Percentiles rank a stretch among this genome's conserved stretches.
phyloP scores from a whole-genome alignment of 1,140 invertebrate genomes.

The Argopecten irradians region DNA sequence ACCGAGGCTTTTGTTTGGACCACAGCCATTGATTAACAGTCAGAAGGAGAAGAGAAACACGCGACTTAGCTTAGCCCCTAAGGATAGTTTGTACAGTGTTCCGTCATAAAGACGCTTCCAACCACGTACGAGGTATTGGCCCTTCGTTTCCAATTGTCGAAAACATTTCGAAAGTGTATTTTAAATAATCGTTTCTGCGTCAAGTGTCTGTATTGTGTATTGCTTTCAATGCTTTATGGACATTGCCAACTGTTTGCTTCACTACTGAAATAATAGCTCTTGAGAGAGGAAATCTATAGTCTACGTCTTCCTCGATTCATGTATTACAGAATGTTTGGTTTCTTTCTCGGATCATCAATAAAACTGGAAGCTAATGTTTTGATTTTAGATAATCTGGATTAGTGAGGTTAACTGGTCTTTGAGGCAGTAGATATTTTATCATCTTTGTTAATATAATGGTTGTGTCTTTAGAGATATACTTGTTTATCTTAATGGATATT shows the following conservation, averaged over 20 bases:
- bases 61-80: background rate
- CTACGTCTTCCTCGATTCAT: too few relatives aligned
- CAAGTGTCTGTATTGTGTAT: background rate
- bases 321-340: too few relatives aligned
- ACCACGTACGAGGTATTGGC: background rate
- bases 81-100: background rate
- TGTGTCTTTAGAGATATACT: too few relatives aligned
- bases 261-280: too few relatives aligned
- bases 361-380: too few relatives aligned
- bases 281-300: too few relatives aligned
- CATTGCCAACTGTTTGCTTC: background rate
- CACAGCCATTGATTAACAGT: conserved; percentile 8
- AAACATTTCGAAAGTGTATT: background rate
- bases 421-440: too few relatives aligned
- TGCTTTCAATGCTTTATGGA: background rate
- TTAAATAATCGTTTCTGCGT: background rate
- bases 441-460: too few relatives aligned
- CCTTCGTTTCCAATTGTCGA: background rate
- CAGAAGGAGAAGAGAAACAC: background rate
- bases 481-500: too few relatives aligned
- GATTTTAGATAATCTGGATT: too few relatives aligned
- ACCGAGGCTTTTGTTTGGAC: background rate
- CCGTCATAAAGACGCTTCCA: background rate
- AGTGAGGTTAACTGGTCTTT: too few relatives aligned
- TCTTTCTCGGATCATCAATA: too few relatives aligned